Conservation (phyloP, 2,113 vertebrate genomes). For the Lamprologus ornatipinnis region DNA sequence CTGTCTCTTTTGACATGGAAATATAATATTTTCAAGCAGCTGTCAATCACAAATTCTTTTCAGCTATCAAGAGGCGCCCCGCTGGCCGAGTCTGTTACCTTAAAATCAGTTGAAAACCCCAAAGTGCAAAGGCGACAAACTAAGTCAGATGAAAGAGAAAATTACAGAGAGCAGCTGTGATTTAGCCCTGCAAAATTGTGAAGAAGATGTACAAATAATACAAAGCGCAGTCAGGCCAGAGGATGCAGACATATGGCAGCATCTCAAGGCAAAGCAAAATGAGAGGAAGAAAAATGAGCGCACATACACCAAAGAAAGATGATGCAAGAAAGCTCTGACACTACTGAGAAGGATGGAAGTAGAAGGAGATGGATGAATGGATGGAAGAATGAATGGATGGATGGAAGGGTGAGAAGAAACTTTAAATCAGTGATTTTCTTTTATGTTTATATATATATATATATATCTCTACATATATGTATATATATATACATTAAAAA, state of each 20-base stretch:
- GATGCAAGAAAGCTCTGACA: conserved; percentile 41
- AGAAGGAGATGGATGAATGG: conserved; percentile 13
- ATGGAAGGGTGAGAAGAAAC: conserved; percentile 12
- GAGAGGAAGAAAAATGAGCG: conserved; percentile 46
- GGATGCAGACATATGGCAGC: conserved; percentile 45
- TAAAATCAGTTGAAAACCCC: background rate
- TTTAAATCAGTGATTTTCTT: background rate
- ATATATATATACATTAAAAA: background rate
- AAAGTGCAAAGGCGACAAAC: background rate
- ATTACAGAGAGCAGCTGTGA: conserved; percentile 18
- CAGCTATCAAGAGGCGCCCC: background rate
- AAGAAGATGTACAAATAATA: conserved; percentile 46
- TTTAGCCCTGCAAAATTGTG: background rate
- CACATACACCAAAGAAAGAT: conserved; percentile 40
- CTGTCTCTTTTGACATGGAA: conserved; percentile 8
- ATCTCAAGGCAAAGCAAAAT: conserved; percentile 46
- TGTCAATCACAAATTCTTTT: conserved; percentile 11
- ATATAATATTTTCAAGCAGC: background rate
- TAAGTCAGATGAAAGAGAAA: background rate
- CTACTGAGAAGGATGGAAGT: conserved; percentile 21
- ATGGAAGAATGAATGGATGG: background rate
- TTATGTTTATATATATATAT: background rate
- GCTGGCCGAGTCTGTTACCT: background rate
- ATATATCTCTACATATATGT: background rate
- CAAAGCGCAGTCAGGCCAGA: background rate